These are phyloP conservation scores for Pantherophis guttatus DNA, from an alignment of 2,113 vertebrate species.

Conservation along the genomic window DNA sequence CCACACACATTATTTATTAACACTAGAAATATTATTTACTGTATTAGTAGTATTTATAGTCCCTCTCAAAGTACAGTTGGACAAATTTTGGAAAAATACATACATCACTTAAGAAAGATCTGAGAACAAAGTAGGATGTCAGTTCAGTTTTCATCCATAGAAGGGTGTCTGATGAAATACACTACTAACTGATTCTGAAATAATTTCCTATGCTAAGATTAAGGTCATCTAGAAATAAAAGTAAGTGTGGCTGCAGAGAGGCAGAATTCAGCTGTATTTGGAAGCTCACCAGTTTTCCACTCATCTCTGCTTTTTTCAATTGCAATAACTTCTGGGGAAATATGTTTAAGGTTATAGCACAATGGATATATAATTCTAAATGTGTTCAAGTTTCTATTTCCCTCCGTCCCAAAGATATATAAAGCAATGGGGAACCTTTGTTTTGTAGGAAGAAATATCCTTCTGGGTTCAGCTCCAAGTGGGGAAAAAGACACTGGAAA, in stretches of 20 bases:
- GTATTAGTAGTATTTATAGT: background rate
- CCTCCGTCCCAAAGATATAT: background rate
- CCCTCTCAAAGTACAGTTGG: background rate
- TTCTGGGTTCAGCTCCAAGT: too few relatives aligned
- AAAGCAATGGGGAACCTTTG: background rate
- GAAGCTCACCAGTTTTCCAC: background rate
- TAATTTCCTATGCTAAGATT: background rate
- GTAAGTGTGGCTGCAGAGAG: background rate
- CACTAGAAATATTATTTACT: background rate
- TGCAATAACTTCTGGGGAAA: background rate
- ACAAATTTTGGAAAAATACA: background rate
- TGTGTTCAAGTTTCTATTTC: background rate
- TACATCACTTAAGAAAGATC: background rate
- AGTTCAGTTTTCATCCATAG: background rate
- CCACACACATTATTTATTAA: background rate
- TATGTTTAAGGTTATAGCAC: background rate
- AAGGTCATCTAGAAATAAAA: background rate
- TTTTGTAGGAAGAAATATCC: background rate
- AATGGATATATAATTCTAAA: background rate
- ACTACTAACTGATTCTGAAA: background rate
- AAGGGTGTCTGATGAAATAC: background rate
- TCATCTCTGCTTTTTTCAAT: background rate
- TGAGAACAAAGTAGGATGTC: background rate
- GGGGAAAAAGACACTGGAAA: too few relatives aligned
- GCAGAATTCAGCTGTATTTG: background rate